phyloP scores from a whole-genome alignment of 2,797 vertebrate species.

The Alca torda region DNA sequence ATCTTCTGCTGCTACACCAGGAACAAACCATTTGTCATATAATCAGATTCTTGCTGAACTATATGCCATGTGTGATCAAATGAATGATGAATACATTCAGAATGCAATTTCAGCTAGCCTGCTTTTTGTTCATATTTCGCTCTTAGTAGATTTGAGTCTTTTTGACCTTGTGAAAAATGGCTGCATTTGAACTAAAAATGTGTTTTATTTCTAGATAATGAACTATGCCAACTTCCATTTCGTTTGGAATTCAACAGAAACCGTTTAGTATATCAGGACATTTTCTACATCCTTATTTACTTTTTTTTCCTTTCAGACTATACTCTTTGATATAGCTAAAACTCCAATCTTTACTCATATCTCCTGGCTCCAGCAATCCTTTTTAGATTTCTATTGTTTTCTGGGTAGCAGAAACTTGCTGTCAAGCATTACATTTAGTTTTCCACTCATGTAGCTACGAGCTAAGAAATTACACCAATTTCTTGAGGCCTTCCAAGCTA shows the following conservation, averaged over 20 bases:
- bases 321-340: constrained; percentile 34
- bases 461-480: constrained; percentile 62
- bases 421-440: constrained; percentile 52
- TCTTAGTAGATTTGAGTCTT: constrained; percentile 56
- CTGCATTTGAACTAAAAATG: constrained; percentile 67
- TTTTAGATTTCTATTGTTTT: constrained; percentile 66
- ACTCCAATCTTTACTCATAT: constrained; percentile 44
- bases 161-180: constrained; percentile 70
- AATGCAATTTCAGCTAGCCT: constrained; percentile 41
- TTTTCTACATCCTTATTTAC: constrained; percentile 64
- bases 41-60: constrained; percentile 45
- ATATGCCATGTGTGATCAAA: constrained; percentile 56
- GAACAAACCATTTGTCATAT: constrained; percentile 30
- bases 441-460: constrained; percentile 52
- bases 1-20: constrained; percentile 11
- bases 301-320: constrained; percentile 33
- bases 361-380: constrained; percentile 44
- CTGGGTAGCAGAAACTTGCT: constrained; percentile 18
- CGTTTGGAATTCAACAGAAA: constrained; percentile 58
- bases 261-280: constrained; percentile 21
- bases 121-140: constrained; percentile 51
- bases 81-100: constrained; percentile 61
- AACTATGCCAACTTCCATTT: constrained; percentile 71
- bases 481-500: constrained; percentile 55
- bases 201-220: constrained; percentile 68